These are phyloP conservation scores for Thysanoteuthis rhombus DNA, from an alignment of 2,888 invertebrate species.

Conservation along the genomic window DNA sequence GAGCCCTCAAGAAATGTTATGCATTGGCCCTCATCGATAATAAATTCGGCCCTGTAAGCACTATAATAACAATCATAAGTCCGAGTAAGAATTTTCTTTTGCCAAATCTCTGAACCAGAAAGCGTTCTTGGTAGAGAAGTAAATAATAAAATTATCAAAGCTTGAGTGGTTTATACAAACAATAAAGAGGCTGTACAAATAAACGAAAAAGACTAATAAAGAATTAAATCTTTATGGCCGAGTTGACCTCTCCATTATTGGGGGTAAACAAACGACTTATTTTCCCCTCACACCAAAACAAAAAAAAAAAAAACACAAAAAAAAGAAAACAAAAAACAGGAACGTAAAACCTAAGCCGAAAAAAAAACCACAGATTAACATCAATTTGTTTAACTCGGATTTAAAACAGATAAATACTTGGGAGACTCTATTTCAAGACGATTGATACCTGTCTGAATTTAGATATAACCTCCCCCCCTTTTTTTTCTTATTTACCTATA, in stretches of 20 bases:
- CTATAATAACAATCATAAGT: neutral
- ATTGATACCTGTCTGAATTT: neutral
- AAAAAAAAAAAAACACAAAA: neutral
- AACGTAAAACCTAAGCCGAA: neutral
- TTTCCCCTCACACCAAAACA: neutral
- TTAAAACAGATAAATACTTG: neutral
- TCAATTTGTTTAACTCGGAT: neutral
- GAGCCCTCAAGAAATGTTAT: too few relatives aligned
- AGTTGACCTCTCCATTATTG: neutral
- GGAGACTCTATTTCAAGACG: neutral
- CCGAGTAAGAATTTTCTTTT: neutral
- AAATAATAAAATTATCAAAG: neutral
- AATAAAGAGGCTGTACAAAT: neutral
- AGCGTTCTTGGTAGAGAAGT: neutral
- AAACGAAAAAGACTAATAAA: neutral
- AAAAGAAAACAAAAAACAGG: neutral
- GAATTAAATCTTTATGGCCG: neutral
- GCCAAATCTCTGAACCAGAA: neutral
- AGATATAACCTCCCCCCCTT: neutral
- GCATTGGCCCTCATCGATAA: too few relatives aligned
- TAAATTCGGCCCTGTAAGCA: too few relatives aligned
- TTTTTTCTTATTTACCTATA: too few relatives aligned
- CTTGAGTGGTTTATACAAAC: constrained; percentile 12
- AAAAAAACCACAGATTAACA: neutral
- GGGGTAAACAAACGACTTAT: neutral